A percentile compares a stretch with the other conserved stretches of the same genome.
Evolutionary conservation across 2,113 vertebrate species (phyloP).

Genomic region (Candoia aspera): DNA sequence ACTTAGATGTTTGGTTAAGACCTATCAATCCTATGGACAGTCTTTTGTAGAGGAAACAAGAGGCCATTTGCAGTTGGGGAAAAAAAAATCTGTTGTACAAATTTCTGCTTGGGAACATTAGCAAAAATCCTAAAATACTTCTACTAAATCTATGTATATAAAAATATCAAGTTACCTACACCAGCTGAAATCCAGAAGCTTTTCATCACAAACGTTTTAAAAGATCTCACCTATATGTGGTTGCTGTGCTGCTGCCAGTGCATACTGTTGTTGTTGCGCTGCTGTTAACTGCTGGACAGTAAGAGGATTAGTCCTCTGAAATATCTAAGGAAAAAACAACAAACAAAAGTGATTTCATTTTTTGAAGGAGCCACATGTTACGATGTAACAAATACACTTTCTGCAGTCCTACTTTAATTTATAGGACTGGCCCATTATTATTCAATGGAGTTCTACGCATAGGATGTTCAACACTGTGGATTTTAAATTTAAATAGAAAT

Average conservation of each 20-base stretch:
- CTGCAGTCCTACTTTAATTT: not conserved
- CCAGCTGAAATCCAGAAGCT: not conserved
- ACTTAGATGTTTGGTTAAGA: not conserved
- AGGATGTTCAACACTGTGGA: not conserved
- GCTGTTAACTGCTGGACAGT: slow-evolving; percentile 94
- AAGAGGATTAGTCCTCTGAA: slow-evolving; percentile 91
- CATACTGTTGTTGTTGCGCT: slow-evolving; percentile 96
- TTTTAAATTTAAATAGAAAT: not conserved
- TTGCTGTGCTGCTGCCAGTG: slow-evolving; percentile 94
- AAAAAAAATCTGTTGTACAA: not conserved
- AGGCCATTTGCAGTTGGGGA: not conserved
- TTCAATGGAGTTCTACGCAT: too few relatives aligned
- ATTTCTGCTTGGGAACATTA: not conserved
- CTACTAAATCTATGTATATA: not conserved
- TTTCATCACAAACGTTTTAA: not conserved
- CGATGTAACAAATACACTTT: not conserved
- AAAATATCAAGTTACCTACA: not conserved
- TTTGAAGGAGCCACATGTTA: not conserved
- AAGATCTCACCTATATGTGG: slow-evolving; percentile 89
- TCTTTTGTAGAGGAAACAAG: not conserved
- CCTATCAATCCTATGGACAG: not conserved
- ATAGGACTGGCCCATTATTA: not conserved
- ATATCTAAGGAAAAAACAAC: slow-evolving; percentile 80
- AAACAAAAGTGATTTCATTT: slow-evolving; percentile 29
- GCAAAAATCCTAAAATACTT: not conserved